Base-by-base conservation (phyloP, 2,113 vertebrate genomes). In the Grammatotria lemairii region DNA sequence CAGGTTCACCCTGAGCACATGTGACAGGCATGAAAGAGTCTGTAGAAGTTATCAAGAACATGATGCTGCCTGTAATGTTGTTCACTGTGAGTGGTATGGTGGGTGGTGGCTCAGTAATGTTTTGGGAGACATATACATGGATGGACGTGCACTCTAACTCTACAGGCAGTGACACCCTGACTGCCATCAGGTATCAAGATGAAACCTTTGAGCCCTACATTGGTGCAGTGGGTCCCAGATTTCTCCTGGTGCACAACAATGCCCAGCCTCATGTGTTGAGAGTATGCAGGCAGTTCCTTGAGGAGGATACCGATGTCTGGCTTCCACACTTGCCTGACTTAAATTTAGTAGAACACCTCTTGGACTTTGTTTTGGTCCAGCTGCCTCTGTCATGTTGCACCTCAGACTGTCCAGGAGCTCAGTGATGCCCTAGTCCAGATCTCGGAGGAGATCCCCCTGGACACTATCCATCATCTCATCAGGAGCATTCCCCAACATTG, bases 61-160 rank as follows among this genome's bases (percentile, higher is more conserved):
- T 65, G 11, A 38, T 38, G 33, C 33, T 68, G 19, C 1, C 33
- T 68, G 63, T 65, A 38, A 65, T 38, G 60, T 38, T 38, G 33
- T 65, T 65, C 33, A 38, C 7, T 38, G 33, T 38, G 33, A 65
- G 33, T 65, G 33, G 60, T 21, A n/a, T 63, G 17, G 17, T 38
- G 10, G 10, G 33, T 35, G 0, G 60, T 8, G 33, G 33, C 19
- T 65, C 19, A 65, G 60, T 38, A n/a, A 38, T 65, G 3, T 5
- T 38, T 65, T n/a, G 3, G 63, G 33, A 68, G 63, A 68, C 63
- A 38, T 38, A 65, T 3, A 38, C 19, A 68, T 13, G 63, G 63
- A 68, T 1, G 33, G 19, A 38, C 19, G 0, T 0, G 1, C 19
- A 38, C 63, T 8, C 33, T 65, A 2, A 68, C 63, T 38, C 7